Percentiles rank a stretch among this genome's conserved stretches.
Evolutionary conservation across 2,797 vertebrate species (phyloP).

Genomic region (Lycodopsis pacificus): DNA sequence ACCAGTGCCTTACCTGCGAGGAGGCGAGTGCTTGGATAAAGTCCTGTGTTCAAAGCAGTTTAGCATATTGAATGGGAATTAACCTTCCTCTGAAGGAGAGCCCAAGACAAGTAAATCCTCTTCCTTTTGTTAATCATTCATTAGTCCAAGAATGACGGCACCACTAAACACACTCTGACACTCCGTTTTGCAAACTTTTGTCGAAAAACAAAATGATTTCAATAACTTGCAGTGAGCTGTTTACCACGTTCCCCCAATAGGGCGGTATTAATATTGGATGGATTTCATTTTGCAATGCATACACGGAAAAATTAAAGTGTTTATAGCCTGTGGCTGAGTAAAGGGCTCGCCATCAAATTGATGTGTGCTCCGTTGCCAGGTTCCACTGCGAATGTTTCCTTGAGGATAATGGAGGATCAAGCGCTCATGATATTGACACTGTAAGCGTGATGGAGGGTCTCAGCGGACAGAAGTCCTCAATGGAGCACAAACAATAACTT

Average conservation of each 20-base stretch:
- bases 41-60: conserved; percentile 72
- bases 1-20: conserved; percentile 49
- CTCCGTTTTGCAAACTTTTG: conserved; percentile 45
- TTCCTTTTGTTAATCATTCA: conserved; percentile 77
- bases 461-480: conserved; percentile 47
- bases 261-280: conserved; percentile 56
- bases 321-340: conserved; percentile 36
- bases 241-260: conserved; percentile 7
- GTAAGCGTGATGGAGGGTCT: conserved; percentile 57
- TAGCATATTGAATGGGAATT: conserved; percentile 82
- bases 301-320: conserved; percentile 42
- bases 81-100: conserved; percentile 70
- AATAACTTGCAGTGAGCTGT: conserved; percentile 21
- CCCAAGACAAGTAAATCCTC: conserved; percentile 74
- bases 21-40: conserved; percentile 61
- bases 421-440: conserved; percentile 52
- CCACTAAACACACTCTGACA: conserved; percentile 44
- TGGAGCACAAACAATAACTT: conserved; percentile 56
- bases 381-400: conserved; percentile 56
- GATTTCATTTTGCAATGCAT: conserved; percentile 57
- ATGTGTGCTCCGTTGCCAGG: conserved; percentile 25
- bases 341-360: conserved; percentile 33
- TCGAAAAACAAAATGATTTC: conserved; percentile 32
- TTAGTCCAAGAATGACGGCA: conserved; percentile 58
- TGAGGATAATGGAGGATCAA: conserved; percentile 50